Conservation (phyloP, 2,113 vertebrate species). For the Salminus brasiliensis region DNA sequence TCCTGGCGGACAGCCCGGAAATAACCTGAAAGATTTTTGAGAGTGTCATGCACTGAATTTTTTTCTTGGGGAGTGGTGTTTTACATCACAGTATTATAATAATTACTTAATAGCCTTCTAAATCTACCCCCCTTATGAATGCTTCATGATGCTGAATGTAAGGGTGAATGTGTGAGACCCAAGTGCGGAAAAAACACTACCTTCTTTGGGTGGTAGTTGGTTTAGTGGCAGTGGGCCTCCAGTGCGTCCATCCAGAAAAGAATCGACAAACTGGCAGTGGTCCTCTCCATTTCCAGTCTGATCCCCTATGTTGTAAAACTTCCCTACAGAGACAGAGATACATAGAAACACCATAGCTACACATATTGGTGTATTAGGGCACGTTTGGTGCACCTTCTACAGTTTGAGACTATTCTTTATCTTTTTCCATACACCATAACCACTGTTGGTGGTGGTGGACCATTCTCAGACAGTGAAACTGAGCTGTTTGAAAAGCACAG, state of each 20-base stretch:
- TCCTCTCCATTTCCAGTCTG: slow-evolving; percentile 94
- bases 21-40: slow-evolving; percentile 77
- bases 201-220: slow-evolving; percentile 82
- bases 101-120: no score
- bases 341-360: no score
- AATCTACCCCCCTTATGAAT: no score
- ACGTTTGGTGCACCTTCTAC: no score
- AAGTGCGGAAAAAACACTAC: slow-evolving; percentile 64
- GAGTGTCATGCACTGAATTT: not conserved
- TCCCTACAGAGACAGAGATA: slow-evolving; percentile 75
- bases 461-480: no score
- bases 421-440: no score
- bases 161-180: not conserved
- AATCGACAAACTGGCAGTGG: slow-evolving; percentile 98
- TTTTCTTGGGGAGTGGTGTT: not conserved
- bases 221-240: slow-evolving; percentile 82
- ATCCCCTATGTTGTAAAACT: slow-evolving; percentile 97
- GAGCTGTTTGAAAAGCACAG: no score
- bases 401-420: no score
- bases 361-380: no score
- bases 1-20: slow-evolving; percentile 93
- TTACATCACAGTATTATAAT: not conserved
- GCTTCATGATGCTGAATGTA: no score
- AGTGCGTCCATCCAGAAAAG: slow-evolving; percentile 92
- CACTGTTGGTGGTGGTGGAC: no score